A percentile compares a stretch with the other conserved stretches of the same genome.
These are phyloP conservation scores for Diploptera punctata DNA, from an alignment of 2,888 invertebrate species.

Conservation along the genomic window DNA sequence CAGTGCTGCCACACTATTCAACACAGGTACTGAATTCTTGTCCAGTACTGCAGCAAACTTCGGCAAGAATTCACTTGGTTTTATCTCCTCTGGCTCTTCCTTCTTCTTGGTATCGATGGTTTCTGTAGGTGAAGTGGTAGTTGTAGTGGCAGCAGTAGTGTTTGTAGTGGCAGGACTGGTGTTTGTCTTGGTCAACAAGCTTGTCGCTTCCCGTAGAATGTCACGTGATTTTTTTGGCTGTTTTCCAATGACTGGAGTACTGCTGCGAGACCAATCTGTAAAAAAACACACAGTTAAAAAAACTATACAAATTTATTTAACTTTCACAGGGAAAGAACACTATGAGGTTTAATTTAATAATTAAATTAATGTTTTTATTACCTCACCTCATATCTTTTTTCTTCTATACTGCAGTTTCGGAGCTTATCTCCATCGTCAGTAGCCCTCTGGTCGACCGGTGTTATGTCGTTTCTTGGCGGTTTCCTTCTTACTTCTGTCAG, in stretches of 20 bases:
- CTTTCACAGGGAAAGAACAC: no score
- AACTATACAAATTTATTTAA: no score
- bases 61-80: constrained; percentile 11
- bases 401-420: no score
- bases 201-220: not conserved
- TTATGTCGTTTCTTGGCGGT: no score
- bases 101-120: not conserved
- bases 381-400: no score
- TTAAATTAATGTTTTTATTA: no score
- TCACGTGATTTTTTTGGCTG: constrained; percentile 2
- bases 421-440: no score
- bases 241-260: constrained; percentile 3
- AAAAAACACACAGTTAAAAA: no score
- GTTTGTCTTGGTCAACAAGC: not conserved
- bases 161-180: no score
- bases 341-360: no score
- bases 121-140: not conserved
- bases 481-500: no score
- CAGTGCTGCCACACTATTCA: constrained; percentile 15
- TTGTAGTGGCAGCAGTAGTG: not conserved
- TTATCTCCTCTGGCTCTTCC: not conserved
- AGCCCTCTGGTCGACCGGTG: no score
- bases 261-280: constrained; percentile 6
- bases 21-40: not conserved
- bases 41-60: constrained; percentile 19